Conservation (phyloP, 2,113 vertebrate species). For the Zosterops pallidus region DNA sequence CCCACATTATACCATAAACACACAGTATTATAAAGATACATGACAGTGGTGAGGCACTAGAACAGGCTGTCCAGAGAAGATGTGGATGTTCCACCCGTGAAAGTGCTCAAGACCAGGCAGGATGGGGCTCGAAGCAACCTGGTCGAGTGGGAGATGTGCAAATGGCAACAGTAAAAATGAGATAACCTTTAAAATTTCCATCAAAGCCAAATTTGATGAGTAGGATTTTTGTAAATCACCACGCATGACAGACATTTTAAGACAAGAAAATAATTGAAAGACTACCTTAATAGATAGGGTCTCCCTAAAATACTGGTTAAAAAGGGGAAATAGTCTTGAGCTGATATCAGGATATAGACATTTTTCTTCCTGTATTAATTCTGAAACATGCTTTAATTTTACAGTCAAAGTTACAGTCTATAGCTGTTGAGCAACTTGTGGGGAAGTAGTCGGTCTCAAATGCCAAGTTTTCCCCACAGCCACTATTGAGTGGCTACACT, state of each 20-base stretch:
- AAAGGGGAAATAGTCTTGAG: neutral
- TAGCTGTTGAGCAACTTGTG: accelerated
- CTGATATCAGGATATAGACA: neutral
- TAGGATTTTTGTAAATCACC: neutral
- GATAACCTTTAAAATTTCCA: neutral
- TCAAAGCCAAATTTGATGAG: neutral
- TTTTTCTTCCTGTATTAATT: neutral
- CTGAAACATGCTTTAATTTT: neutral
- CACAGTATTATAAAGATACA: neutral
- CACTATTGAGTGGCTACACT: neutral
- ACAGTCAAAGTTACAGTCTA: neutral
- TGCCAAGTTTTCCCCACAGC: neutral
- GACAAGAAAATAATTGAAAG: neutral
- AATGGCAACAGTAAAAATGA: neutral
- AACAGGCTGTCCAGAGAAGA: neutral
- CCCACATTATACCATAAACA: neutral
- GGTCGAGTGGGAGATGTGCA: neutral
- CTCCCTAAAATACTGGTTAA: neutral
- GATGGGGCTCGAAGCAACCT: neutral
- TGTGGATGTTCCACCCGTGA: neutral
- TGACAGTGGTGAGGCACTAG: neutral
- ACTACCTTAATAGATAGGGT: neutral
- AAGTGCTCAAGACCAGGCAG: neutral
- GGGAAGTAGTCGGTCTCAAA: neutral
- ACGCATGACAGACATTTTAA: neutral